Percentiles rank a stretch among this genome's conserved stretches.
These are phyloP conservation scores for Napeogenes sylphis DNA, from an alignment of 2,888 invertebrate genomes.

Conservation along the genomic window DNA sequence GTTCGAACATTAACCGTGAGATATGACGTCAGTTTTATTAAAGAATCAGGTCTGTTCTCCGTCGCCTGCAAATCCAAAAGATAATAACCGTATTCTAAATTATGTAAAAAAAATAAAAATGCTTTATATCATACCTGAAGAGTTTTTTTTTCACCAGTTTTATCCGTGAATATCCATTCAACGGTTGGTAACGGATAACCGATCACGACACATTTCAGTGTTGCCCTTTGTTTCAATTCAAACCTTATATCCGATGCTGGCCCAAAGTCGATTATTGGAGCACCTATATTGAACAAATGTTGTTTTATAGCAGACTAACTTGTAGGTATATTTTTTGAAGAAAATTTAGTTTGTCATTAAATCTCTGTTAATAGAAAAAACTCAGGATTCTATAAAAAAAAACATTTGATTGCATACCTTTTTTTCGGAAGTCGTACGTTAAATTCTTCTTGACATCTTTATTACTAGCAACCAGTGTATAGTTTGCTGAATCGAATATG, in stretches of 20 bases:
- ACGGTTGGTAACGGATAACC: constrained; percentile 56
- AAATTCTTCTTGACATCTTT: constrained; percentile 33
- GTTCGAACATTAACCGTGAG: constrained; percentile 39
- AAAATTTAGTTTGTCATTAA: no score
- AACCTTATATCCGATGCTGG: constrained; percentile 36
- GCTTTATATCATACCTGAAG: constrained; percentile 34
- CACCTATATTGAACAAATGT: constrained; percentile 36
- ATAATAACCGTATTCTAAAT: constrained; percentile 1
- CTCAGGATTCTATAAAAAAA: no score
- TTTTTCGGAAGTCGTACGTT: constrained; percentile 42
- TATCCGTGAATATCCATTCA: constrained; percentile 48
- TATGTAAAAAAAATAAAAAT: background rate
- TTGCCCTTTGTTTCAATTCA: constrained; percentile 35
- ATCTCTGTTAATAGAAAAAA: no score
- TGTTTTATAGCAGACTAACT: no score
- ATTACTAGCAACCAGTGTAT: constrained; percentile 51
- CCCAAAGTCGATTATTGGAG: constrained; percentile 46
- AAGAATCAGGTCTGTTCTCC: constrained; percentile 28
- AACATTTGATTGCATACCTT: constrained; percentile 41
- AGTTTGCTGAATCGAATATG: constrained; percentile 52
- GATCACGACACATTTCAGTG: constrained; percentile 47
- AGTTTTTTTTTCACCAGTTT: constrained; percentile 27
- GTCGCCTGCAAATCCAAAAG: constrained; percentile 38
- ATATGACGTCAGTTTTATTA: constrained; percentile 43
- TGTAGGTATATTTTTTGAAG: no score